A percentile compares a stretch with the other conserved stretches of the same genome.
phyloP scores from a whole-genome alignment of 2,797 vertebrate species.

The Spinus olivaceus region DNA sequence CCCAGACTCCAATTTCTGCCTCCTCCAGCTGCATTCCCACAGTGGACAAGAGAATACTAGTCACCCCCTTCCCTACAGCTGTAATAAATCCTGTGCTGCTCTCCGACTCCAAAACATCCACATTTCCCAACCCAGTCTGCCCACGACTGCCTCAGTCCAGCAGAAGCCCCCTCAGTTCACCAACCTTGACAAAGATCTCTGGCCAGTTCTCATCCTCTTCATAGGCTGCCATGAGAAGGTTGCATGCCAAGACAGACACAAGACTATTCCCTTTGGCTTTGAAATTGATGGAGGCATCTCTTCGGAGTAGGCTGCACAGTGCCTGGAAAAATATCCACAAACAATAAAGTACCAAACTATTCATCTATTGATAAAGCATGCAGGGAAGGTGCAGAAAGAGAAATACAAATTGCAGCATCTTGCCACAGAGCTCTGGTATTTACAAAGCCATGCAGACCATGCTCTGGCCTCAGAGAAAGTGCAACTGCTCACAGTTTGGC shows the following conservation, averaged over 20 bases:
- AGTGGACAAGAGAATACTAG: background rate
- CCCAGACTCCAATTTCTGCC: background rate
- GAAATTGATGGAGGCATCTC: slow-evolving; percentile 95
- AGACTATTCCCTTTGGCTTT: slow-evolving; percentile 98
- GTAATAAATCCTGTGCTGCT: background rate
- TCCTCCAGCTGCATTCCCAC: background rate
- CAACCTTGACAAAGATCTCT: slow-evolving; percentile 95
- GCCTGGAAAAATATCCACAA: slow-evolving; percentile 74
- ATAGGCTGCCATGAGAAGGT: slow-evolving; percentile 96
- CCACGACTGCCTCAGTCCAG: background rate
- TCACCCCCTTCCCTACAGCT: accelerated
- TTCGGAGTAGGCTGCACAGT: slow-evolving; percentile 91
- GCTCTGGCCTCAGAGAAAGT: background rate
- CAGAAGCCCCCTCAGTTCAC: slow-evolving; percentile 7
- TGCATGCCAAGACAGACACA: slow-evolving; percentile 94
- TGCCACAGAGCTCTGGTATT: background rate
- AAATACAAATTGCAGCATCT: background rate
- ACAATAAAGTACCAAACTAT: background rate
- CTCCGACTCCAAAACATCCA: accelerated
- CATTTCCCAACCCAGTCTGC: background rate
- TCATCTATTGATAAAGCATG: background rate
- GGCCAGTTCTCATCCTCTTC: slow-evolving; percentile 99
- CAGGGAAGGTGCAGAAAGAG: background rate
- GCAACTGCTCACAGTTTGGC: background rate
- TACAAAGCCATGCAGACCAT: background rate